Evolutionary conservation across 2,888 invertebrate genomes (phyloP).

Genomic region (Shargacucullia verbasci): DNA sequence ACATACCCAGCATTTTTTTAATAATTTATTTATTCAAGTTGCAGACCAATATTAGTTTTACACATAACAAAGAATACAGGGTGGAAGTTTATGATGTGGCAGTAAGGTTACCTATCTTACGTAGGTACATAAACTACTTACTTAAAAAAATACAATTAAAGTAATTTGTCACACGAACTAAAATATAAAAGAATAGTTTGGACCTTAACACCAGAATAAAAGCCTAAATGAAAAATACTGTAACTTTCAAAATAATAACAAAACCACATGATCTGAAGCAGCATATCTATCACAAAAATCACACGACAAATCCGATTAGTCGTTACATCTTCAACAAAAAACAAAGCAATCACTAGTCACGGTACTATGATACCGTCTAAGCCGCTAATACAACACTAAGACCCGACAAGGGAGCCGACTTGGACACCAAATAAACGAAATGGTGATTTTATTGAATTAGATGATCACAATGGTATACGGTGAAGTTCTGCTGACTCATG

Average conservation of each 20-base stretch:
- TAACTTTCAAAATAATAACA: conserved; percentile 9
- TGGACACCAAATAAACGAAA: conserved; percentile 82
- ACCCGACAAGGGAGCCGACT: conserved; percentile 83
- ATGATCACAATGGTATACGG: conserved; percentile 83
- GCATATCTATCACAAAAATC: conserved; percentile 44
- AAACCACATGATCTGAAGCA: conserved; percentile 12
- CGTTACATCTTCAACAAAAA: conserved; percentile 54
- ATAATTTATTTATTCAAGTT: too few relatives aligned
- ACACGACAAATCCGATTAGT: conserved; percentile 57
- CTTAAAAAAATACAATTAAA: too few relatives aligned
- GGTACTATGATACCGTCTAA: conserved; percentile 77
- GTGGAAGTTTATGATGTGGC: too few relatives aligned
- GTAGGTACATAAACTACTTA: too few relatives aligned
- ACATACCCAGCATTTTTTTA: too few relatives aligned
- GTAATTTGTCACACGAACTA: too few relatives aligned
- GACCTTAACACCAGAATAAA: not conserved
- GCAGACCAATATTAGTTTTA: too few relatives aligned
- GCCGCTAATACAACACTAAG: conserved; percentile 79
- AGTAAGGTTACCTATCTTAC: too few relatives aligned
- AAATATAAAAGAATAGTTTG: not conserved
- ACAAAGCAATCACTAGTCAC: conserved; percentile 71
- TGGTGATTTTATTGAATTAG: conserved; percentile 89
- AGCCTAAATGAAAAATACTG: not conserved
- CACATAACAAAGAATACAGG: too few relatives aligned
- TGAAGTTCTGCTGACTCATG: conserved; percentile 79